Evolutionary conservation across 2,888 invertebrate species (phyloP).

Genomic region (Neoitamus cyanurus): DNA sequence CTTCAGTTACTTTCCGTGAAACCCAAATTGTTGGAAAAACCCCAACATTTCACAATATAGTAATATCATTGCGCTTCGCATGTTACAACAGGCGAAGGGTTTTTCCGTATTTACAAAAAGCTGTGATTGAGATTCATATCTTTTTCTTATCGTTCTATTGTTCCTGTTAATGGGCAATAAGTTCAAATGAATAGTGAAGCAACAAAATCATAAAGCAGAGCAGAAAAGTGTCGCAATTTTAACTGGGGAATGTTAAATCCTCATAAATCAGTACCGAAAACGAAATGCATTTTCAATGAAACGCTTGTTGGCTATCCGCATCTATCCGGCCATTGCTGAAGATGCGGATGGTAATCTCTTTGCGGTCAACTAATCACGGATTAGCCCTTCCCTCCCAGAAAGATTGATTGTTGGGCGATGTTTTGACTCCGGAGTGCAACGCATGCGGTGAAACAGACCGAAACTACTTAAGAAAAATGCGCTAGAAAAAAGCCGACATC

Average conservation of each 20-base stretch:
- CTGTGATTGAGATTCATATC: background rate
- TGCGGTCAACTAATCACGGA: background rate
- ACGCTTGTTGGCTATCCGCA: background rate
- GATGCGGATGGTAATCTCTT: background rate
- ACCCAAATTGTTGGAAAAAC: too few relatives aligned
- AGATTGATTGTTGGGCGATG: background rate
- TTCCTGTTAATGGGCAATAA: background rate
- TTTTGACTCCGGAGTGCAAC: background rate
- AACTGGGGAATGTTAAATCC: background rate
- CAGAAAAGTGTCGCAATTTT: background rate
- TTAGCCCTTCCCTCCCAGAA: background rate
- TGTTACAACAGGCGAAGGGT: background rate
- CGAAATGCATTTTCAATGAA: background rate
- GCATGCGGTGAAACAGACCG: background rate
- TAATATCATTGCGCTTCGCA: too few relatives aligned
- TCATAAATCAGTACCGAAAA: background rate
- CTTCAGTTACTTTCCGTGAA: too few relatives aligned
- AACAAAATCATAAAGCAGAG: background rate
- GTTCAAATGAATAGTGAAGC: background rate
- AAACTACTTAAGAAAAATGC: background rate
- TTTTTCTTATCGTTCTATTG: background rate
- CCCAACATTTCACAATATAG: too few relatives aligned
- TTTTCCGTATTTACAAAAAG: background rate
- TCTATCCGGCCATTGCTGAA: background rate
- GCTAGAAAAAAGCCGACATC: background rate